Base-by-base conservation (phyloP, 2,888 invertebrate species). In the Xylocampa areola region DNA sequence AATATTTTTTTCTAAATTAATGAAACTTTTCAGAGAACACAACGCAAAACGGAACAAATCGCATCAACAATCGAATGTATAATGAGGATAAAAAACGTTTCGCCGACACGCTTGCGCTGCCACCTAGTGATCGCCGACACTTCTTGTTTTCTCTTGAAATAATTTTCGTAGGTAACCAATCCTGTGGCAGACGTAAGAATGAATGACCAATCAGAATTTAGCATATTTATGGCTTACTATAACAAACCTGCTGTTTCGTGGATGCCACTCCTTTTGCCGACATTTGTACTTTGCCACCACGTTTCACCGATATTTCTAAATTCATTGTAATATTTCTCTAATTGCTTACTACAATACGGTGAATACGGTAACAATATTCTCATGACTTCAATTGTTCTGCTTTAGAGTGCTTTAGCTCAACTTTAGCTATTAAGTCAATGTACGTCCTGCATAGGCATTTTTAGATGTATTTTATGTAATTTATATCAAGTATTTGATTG, bases 41-140 rank as follows among this genome's bases (percentile, higher is more conserved):
- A 87, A 82, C 84, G 84, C 86, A 85, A 91, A 91, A 88, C 86
- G 86, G 87, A 88, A 90, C 91, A 90, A 86, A 84, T 87, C 86
- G 81, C 84, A 76, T 73, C 85, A 86, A 86, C 82, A 87, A 87
- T 86, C 87, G 82, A 86, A 88, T 83, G 83, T 84, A 76, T 83
- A 86, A 86, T 91, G 91, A 85, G 74, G 70, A 82, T 86, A 89
- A 90, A 91, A 91, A 90, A 84, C 79, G 79, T 79, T 84, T 88
- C 77, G 76, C 90, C 93, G 90, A 90, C 94, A 88, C 58, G 62
- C 68, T 57, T 53, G 57, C 43, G 68, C 71, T 79, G 84, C 88
- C 84, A 82, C 68, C 85, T 86, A 81, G 81, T 53, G 84, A 73
- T 78, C 74, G 76, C 90, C 93, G 92, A 90, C 87, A 88, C 68